A percentile compares a stretch with the other conserved stretches of the same genome.
Conservation (phyloP, 2,888 invertebrate species). For the Scaeva pyrastri region DNA sequence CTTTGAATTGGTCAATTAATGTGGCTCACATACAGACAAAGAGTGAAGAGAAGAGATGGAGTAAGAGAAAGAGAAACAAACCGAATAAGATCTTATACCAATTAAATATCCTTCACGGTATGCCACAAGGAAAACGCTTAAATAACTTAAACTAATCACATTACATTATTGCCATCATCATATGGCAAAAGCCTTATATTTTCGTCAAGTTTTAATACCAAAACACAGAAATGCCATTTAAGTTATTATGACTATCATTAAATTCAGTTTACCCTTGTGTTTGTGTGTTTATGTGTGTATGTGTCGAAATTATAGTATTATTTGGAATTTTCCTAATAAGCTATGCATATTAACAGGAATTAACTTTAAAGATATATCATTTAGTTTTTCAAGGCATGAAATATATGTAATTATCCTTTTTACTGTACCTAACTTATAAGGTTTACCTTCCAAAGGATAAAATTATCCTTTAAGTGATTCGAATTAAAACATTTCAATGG, state of each 20-base stretch:
- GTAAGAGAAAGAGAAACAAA: neutral
- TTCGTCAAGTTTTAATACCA: conserved; percentile 44
- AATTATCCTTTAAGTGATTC: too few relatives aligned
- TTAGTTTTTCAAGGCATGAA: neutral
- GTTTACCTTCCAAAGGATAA: too few relatives aligned
- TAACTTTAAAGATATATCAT: conserved; percentile 15
- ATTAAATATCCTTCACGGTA: conserved; percentile 28
- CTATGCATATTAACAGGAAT: conserved; percentile 59
- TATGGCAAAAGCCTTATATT: conserved; percentile 41
- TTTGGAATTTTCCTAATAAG: conserved; percentile 27
- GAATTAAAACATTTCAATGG: too few relatives aligned
- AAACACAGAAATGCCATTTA: neutral
- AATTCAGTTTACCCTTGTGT: neutral
- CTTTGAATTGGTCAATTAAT: conserved; percentile 55
- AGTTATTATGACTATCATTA: neutral
- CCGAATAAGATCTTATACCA: conserved; percentile 18
- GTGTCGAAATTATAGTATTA: neutral
- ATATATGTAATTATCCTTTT: conserved; percentile 11
- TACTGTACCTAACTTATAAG: too few relatives aligned
- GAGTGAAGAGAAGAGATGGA: neutral
- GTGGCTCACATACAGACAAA: conserved; percentile 20
- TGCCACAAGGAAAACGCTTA: conserved; percentile 37
- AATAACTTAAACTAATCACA: conserved; percentile 49
- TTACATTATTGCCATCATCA: conserved; percentile 5
- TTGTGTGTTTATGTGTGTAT: neutral